Evolutionary conservation across 1,140 invertebrate genomes (phyloP).

Genomic region (Platorchestia sp.): DNA sequence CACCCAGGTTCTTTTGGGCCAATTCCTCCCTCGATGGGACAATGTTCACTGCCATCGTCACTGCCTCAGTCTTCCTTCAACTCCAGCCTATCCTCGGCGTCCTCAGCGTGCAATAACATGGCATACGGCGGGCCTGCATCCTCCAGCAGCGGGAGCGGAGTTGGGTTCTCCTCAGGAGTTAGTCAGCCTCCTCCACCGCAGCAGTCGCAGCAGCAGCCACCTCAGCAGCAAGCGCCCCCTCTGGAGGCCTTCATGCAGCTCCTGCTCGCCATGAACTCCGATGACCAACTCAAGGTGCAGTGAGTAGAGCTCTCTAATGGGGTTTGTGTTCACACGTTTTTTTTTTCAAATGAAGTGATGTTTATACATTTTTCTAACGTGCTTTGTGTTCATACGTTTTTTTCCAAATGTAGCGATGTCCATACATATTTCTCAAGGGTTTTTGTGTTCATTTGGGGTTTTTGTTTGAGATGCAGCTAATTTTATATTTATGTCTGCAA

Average conservation of each 20-base stretch:
- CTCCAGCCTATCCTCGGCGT: background rate
- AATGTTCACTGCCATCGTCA: conserved; percentile 2
- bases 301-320: too few relatives aligned
- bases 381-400: too few relatives aligned
- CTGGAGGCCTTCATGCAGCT: conserved; percentile 67
- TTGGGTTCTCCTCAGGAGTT: background rate
- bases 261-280: conserved; percentile 67
- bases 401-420: too few relatives aligned
- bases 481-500: too few relatives aligned
- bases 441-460: too few relatives aligned
- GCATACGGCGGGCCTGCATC: background rate
- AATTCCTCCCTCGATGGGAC: conserved; percentile 15
- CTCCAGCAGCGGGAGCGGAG: background rate
- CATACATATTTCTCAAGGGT: too few relatives aligned
- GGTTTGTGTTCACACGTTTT: too few relatives aligned
- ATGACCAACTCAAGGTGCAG: conserved; percentile 67
- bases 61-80: conserved; percentile 43
- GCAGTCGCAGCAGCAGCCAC: conserved; percentile 7
- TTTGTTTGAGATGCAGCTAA: too few relatives aligned
- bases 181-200: background rate
- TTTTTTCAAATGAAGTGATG: too few relatives aligned
- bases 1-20: conserved; percentile 15
- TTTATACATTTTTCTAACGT: too few relatives aligned
- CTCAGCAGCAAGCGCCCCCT: conserved; percentile 58
- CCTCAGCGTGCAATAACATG: background rate